Evolutionary conservation across 2,888 invertebrate genomes (phyloP).

Genomic region (Ochropleura leucogaster): DNA sequence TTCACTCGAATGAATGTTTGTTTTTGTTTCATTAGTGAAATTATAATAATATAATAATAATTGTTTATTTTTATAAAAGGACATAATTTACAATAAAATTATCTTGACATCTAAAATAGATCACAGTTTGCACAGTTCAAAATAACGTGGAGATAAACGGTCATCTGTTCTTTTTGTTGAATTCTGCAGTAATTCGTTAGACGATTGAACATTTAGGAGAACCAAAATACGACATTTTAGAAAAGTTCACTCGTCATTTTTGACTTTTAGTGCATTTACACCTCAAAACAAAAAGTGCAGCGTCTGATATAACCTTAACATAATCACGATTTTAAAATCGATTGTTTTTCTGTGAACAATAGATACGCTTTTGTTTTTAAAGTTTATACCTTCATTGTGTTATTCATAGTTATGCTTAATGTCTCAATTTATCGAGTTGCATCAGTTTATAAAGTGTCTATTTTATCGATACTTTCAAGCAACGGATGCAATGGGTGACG

Average conservation of each 20-base stretch:
- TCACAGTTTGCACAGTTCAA: too few relatives aligned
- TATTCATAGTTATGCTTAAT: constrained; percentile 19
- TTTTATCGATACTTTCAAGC: not conserved
- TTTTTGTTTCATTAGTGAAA: not conserved
- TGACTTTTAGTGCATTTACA: not conserved
- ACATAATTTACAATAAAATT: too few relatives aligned
- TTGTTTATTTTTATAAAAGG: too few relatives aligned
- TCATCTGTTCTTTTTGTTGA: not conserved
- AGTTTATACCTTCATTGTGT: constrained; percentile 16
- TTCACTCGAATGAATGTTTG: not conserved
- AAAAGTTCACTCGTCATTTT: too few relatives aligned
- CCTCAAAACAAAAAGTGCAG: not conserved
- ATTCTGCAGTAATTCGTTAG: not conserved
- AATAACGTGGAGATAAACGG: not conserved
- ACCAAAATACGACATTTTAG: not conserved
- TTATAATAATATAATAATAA: too few relatives aligned
- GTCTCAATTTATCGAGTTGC: constrained; percentile 36
- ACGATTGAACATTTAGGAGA: fast-evolving
- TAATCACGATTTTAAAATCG: constrained; percentile 51
- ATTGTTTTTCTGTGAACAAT: constrained; percentile 58
- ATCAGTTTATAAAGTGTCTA: not conserved
- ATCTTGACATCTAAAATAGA: too few relatives aligned
- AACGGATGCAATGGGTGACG: too few relatives aligned
- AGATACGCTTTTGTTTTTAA: constrained; percentile 39
- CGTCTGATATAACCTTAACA: not conserved